Conservation (phyloP, 2,888 invertebrate species). For the Sepioteuthis lessoniana region DNA sequence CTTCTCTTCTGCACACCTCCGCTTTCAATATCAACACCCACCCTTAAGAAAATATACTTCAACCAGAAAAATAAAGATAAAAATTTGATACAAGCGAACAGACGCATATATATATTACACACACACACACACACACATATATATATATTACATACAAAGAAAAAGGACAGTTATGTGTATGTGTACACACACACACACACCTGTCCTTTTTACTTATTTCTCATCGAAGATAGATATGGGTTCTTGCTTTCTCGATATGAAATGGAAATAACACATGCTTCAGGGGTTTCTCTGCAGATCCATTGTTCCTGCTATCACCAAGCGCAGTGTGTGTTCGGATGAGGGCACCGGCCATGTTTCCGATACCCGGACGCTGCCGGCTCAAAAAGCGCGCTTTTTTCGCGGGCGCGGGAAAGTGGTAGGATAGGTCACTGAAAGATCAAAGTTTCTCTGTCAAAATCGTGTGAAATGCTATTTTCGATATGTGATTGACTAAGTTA, state of each 20-base stretch:
- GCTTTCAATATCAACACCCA: neutral
- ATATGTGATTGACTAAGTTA: neutral
- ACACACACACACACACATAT: too few relatives aligned
- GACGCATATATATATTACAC: too few relatives aligned
- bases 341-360: constrained; percentile 33
- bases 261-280: constrained; percentile 33
- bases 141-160: too few relatives aligned
- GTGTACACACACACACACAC: too few relatives aligned
- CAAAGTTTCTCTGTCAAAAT: neutral
- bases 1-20: neutral
- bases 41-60: constrained; percentile 20
- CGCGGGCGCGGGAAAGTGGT: neutral
- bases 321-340: constrained; percentile 16
- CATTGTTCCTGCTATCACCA: constrained; percentile 33
- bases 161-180: too few relatives aligned
- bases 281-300: neutral
- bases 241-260: constrained; percentile 11
- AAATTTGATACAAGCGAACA: neutral
- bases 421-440: constrained; percentile 15
- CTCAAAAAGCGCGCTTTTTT: too few relatives aligned
- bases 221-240: neutral
- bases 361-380: constrained; percentile 33
- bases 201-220: neutral
- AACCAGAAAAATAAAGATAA: constrained; percentile 9
- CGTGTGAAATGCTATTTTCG: neutral